Conservation (phyloP, 2,888 invertebrate genomes). For the Campopleginae sp. region DNA sequence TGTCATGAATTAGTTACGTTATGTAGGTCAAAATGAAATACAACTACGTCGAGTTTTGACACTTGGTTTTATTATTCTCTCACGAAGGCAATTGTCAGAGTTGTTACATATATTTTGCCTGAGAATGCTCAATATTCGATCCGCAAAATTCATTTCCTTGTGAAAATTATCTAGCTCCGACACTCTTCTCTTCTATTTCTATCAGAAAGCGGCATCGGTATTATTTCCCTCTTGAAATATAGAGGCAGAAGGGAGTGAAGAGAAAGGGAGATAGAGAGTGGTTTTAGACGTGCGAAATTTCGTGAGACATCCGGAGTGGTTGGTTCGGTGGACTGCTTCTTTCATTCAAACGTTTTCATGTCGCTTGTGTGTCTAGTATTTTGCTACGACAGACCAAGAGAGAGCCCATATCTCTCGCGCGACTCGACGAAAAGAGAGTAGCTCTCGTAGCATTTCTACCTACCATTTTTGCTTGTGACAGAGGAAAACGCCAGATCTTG, state of each 20-base stretch:
- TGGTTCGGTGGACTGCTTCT: constrained; percentile 27
- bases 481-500: constrained; percentile 56
- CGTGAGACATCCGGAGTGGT: constrained; percentile 52
- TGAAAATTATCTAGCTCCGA: constrained; percentile 37
- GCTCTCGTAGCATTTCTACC: constrained; percentile 44
- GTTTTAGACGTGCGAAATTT: constrained; percentile 50
- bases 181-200: neutral
- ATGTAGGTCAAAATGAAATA: neutral
- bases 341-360: constrained; percentile 52
- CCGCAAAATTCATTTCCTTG: constrained; percentile 43
- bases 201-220: constrained; percentile 16
- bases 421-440: constrained; percentile 55
- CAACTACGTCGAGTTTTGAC: neutral
- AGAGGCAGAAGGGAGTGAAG: constrained; percentile 3
- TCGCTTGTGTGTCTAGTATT: constrained; percentile 48
- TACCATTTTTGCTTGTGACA: constrained; percentile 47
- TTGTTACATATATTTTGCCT: neutral
- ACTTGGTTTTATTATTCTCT: constrained; percentile 25
- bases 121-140: constrained; percentile 30
- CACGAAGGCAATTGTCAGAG: constrained; percentile 13
- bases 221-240: constrained; percentile 35
- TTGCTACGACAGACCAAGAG: constrained; percentile 12
- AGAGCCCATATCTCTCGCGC: constrained; percentile 33
- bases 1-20: neutral
- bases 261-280: neutral